These are phyloP conservation scores for Melanotaenia trifasciata DNA, from an alignment of 2,797 vertebrate genomes.

Conservation along the genomic window DNA sequence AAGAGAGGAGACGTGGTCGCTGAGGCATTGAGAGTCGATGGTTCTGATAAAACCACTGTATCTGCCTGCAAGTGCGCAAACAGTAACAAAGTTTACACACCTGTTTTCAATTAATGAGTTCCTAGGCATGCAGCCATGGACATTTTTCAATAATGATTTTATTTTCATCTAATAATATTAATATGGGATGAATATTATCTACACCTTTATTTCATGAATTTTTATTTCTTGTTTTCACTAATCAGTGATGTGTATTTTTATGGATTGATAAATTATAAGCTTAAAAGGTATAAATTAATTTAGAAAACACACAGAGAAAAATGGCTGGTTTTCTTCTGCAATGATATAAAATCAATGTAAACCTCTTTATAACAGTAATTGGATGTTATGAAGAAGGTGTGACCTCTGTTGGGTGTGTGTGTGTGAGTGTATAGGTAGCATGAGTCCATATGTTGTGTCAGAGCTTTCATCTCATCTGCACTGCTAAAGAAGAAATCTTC, in stretches of 20 bases:
- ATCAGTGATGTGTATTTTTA: not conserved
- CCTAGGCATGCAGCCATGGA: not conserved
- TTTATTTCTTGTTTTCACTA: not conserved
- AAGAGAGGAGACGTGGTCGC: conserved; percentile 12
- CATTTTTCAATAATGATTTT: not conserved
- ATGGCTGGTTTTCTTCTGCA: too few species aligned
- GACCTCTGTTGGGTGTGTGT: too few species aligned
- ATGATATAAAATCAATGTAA: not conserved
- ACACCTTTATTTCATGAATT: not conserved
- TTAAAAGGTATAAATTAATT: too few species aligned
- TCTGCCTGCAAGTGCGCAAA: conserved; percentile 47
- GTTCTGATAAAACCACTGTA: conserved; percentile 36
- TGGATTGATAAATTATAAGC: not conserved
- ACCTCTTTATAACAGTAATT: not conserved
- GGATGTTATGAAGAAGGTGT: too few species aligned
- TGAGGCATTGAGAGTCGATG: conserved; percentile 46
- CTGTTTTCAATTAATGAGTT: not conserved
- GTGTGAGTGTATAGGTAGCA: not conserved
- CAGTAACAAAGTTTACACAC: conserved; percentile 11
- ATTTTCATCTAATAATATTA: not conserved
- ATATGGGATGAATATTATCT: not conserved
- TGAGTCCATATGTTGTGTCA: not conserved
- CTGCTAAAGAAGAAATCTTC: conserved; percentile 27
- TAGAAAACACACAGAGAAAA: too few species aligned
- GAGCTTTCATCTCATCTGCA: conserved; percentile 17